Percentiles rank a stretch among this genome's conserved stretches.
phyloP scores from a whole-genome alignment of 2,797 vertebrate genomes.

The Botia kubotai region DNA sequence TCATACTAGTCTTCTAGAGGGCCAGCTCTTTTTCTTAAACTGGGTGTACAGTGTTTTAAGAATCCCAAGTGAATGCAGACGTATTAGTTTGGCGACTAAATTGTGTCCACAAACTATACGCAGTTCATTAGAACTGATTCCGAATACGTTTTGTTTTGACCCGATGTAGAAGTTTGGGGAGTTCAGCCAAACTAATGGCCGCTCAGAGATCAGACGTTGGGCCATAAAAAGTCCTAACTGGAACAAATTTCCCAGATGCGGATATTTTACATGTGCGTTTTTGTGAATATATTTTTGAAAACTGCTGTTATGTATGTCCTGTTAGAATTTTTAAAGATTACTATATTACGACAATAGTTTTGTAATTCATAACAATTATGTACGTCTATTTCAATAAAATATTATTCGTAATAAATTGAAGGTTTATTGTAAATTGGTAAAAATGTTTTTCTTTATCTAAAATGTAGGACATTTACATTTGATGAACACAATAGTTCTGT shows the following conservation, averaged over 20 bases:
- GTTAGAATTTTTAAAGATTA: too few species aligned
- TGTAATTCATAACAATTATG: not conserved
- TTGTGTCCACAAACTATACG: not conserved
- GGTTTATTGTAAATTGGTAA: not conserved
- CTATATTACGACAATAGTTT: not conserved
- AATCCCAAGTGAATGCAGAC: not conserved
- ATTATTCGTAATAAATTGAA: not conserved
- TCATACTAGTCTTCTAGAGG: not conserved
- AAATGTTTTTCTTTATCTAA: not conserved
- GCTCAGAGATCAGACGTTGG: constrained; percentile 8
- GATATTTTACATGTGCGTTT: not conserved
- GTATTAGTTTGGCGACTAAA: not conserved
- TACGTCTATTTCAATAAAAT: not conserved
- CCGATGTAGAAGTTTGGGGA: not conserved
- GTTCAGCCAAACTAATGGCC: not conserved
- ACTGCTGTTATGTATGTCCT: not conserved
- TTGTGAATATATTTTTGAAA: not conserved
- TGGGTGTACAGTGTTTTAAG: not conserved
- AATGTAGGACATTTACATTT: not conserved
- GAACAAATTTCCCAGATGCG: not conserved
- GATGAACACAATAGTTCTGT: not conserved
- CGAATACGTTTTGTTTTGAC: constrained; percentile 11
- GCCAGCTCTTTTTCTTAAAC: not conserved
- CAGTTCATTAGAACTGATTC: too few species aligned
- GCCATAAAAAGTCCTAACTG: not conserved